These are phyloP conservation scores for Syngnathus typhle DNA, from an alignment of 2,113 vertebrate species.

Conservation along the genomic window DNA sequence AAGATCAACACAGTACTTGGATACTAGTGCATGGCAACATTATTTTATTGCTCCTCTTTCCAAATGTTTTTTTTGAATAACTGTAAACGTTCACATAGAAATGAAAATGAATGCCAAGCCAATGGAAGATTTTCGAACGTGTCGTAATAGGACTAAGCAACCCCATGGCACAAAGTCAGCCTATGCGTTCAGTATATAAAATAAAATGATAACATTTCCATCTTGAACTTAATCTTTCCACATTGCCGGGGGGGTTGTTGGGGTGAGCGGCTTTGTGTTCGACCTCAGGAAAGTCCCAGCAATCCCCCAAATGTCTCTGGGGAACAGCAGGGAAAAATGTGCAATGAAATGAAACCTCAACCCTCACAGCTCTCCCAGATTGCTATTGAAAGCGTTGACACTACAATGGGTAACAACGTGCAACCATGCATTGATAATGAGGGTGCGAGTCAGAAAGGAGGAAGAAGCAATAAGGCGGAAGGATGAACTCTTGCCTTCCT, in stretches of 20 bases:
- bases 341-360: constrained; percentile 66
- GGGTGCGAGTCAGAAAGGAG: constrained; percentile 21
- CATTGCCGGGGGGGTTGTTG: constrained; percentile 37
- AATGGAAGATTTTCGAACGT: constrained; percentile 13
- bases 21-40: no score
- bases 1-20: no score
- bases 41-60: no score
- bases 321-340: constrained; percentile 60
- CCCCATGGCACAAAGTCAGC: constrained; percentile 6
- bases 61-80: no score
- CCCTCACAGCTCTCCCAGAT: constrained; percentile 57
- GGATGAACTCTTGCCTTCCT: constrained; percentile 36
- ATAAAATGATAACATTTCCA: constrained; percentile 40
- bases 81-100: no score
- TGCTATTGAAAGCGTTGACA: constrained; percentile 68
- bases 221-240: constrained; percentile 63
- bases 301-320: constrained; percentile 50
- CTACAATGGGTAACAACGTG: constrained; percentile 59
- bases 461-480: constrained; percentile 16
- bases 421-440: constrained; percentile 68
- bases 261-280: constrained; percentile 43
- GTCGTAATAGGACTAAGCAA: constrained; percentile 24
- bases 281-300: constrained; percentile 56
- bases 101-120: not conserved
- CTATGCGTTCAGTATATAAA: not conserved